These are phyloP conservation scores for Paguma larvata DNA, from an alignment of 2,797 vertebrate genomes.

Conservation along the genomic window DNA sequence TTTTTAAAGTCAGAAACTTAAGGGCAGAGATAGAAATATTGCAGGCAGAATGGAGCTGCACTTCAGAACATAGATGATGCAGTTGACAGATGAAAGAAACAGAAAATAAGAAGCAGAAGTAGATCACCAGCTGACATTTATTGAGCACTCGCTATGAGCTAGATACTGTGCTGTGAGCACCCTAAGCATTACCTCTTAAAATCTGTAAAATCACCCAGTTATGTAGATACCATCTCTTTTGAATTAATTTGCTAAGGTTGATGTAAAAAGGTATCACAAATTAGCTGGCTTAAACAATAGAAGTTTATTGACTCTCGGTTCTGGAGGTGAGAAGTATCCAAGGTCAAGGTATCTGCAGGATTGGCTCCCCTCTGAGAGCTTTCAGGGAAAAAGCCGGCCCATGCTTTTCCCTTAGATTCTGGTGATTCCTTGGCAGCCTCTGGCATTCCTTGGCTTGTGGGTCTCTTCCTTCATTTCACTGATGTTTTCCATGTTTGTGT, in stretches of 20 bases:
- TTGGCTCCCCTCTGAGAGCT: neutral
- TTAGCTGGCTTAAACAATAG: neutral
- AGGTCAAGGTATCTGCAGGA: neutral
- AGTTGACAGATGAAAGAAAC: neutral
- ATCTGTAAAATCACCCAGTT: neutral
- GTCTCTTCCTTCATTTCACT: neutral
- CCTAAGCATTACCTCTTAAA: neutral
- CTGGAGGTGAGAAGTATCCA: neutral
- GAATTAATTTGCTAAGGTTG: neutral
- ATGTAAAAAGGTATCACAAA: neutral
- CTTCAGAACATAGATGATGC: neutral
- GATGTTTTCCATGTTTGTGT: neutral
- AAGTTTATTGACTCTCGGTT: neutral
- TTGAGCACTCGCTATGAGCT: neutral
- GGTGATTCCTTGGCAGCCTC: neutral
- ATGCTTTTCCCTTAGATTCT: neutral
- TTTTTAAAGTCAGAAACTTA: constrained; percentile 38
- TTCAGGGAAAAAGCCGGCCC: neutral
- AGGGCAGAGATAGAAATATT: neutral
- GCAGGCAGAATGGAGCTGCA: neutral
- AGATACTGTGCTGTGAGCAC: neutral
- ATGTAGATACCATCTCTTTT: neutral
- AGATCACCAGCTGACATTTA: neutral
- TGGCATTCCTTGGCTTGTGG: neutral
- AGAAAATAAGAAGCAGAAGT: neutral